A percentile compares a stretch with the other conserved stretches of the same genome.
Conservation (phyloP, 2,888 invertebrate genomes). For the Trichogramma evanescens region DNA sequence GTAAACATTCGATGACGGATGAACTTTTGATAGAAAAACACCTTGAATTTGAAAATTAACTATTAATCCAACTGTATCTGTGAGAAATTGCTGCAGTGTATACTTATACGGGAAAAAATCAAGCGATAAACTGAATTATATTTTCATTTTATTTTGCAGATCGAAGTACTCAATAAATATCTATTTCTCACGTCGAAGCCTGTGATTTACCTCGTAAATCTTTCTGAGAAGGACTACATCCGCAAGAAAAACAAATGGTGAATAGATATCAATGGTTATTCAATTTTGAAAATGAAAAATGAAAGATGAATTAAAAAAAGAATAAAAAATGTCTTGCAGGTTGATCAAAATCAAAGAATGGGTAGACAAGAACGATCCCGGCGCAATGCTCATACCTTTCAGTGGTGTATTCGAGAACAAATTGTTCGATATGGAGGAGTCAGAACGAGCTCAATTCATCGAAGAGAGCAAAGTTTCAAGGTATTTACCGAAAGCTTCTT, state of each 20-base stretch:
- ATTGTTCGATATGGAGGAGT: slow-evolving; percentile 76
- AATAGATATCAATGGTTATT: slow-evolving; percentile 6
- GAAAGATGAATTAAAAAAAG: neutral
- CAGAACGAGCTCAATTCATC: slow-evolving; percentile 68
- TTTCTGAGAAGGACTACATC: slow-evolving; percentile 96
- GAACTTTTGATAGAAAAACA: no score
- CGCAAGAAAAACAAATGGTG: slow-evolving; percentile 98
- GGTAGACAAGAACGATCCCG: slow-evolving; percentile 95
- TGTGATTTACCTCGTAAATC: slow-evolving; percentile 91
- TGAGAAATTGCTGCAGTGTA: no score
- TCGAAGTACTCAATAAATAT: slow-evolving; percentile 92
- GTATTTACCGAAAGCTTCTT: slow-evolving; percentile 45
- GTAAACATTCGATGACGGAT: no score
- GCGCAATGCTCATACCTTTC: slow-evolving; percentile 89
- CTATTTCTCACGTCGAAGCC: slow-evolving; percentile 96
- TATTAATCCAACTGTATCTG: no score
- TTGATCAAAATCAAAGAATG: slow-evolving; percentile 95
- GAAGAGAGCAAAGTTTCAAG: slow-evolving; percentile 78
- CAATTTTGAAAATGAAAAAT: neutral
- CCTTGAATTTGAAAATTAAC: no score
- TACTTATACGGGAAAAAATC: no score
- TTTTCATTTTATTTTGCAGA: slow-evolving; percentile 55
- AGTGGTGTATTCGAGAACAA: slow-evolving; percentile 87
- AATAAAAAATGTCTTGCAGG: slow-evolving; percentile 51
- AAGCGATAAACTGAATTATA: neutral